Evolutionary conservation across 2,113 vertebrate species (phyloP).

Genomic region (Alces alces): DNA sequence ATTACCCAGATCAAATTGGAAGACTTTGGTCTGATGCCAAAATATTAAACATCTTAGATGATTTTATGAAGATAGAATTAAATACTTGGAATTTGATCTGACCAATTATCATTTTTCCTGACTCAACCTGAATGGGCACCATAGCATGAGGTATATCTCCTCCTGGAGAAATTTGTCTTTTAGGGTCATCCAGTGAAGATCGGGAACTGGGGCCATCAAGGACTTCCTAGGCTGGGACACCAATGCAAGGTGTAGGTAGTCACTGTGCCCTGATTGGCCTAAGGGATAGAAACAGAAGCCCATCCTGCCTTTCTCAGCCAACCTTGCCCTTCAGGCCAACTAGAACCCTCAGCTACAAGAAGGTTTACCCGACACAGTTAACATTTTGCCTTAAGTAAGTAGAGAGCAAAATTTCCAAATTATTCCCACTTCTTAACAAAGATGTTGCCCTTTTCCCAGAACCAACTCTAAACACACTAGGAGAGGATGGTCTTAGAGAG

Average conservation of each 20-base stretch:
- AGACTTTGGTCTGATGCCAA: not conserved
- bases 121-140: not conserved
- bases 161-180: not conserved
- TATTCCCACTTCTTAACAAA: not conserved
- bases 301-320: not conserved
- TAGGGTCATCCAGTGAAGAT: not conserved
- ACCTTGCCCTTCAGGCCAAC: not conserved
- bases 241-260: not conserved
- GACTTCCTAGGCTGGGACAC: not conserved
- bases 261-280: not conserved
- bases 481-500: not conserved
- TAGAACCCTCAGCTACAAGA: not conserved
- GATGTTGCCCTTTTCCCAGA: not conserved
- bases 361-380: not conserved
- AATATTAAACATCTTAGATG: not conserved
- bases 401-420: not conserved
- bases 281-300: not conserved
- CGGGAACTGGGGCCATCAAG: not conserved
- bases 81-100: not conserved
- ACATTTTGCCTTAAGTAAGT: not conserved
- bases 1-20: not conserved
- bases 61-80: not conserved
- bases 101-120: not conserved
- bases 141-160: not conserved
- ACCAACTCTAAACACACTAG: not conserved